Percentiles rank a stretch among this genome's conserved stretches.
These are phyloP conservation scores for Orientallactaga bullata DNA, from an alignment of 2,113 vertebrate species.

Conservation along the genomic window DNA sequence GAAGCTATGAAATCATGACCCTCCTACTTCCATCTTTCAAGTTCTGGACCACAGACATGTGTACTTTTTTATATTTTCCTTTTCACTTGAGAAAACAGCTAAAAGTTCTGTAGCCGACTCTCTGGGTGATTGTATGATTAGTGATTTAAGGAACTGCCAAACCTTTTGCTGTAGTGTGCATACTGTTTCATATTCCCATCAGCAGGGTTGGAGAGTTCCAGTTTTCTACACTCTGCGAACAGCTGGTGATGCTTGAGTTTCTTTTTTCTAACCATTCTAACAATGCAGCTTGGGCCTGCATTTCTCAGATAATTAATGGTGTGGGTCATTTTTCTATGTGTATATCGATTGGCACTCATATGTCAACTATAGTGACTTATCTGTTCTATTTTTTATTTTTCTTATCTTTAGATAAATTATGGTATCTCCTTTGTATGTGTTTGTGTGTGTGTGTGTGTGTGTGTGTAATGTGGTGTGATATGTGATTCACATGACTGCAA, in stretches of 20 bases:
- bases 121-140: background rate
- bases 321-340: too few species aligned
- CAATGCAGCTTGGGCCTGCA: background rate
- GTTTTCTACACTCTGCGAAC: background rate
- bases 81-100: background rate
- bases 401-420: background rate
- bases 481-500: too few species aligned
- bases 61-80: background rate
- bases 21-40: too few species aligned
- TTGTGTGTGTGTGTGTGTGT: too few species aligned
- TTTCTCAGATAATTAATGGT: background rate
- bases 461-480: too few species aligned
- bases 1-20: too few species aligned
- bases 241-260: background rate
- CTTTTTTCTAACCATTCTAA: background rate
- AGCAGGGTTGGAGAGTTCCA: background rate
- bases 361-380: background rate
- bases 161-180: too few species aligned
- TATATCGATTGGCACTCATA: background rate
- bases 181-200: background rate
- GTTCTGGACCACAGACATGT: too few species aligned
- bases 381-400: background rate
- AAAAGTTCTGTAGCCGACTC: background rate
- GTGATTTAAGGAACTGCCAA: background rate
- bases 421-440: too few species aligned